Evolutionary conservation across 37 sponge, comb jelly and placozoan genomes (phyloP).

Genomic region (Sycon ciliatum): DNA sequence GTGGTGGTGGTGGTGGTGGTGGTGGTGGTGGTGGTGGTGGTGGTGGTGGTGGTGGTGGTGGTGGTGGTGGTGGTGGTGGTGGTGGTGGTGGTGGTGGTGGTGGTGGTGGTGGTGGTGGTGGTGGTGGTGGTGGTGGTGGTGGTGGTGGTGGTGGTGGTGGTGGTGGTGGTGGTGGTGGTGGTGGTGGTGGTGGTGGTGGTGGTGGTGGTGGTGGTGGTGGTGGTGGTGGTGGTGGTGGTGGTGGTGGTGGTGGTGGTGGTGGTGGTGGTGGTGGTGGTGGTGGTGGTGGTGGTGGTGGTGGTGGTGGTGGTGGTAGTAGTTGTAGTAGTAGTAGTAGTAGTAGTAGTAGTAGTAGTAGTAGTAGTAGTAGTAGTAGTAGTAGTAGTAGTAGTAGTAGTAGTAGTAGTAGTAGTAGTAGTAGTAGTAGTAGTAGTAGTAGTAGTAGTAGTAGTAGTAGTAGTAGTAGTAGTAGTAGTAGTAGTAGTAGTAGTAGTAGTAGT

Average conservation of each 20-base stretch:
- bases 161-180: neutral
- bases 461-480: conserved; percentile 6
- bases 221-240: neutral
- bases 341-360: conserved; percentile 6
- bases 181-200: neutral
- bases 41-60: neutral
- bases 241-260: neutral
- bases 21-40: neutral
- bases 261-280: neutral
- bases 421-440: conserved; percentile 8
- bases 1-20: neutral
- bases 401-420: conserved; percentile 6
- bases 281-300: neutral
- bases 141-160: neutral
- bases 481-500: conserved; percentile 8
- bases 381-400: conserved; percentile 8
- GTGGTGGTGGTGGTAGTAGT: neutral
- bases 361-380: conserved; percentile 8
- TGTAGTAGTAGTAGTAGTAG: conserved; percentile 2
- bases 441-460: conserved; percentile 8
- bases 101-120: neutral
- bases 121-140: neutral
- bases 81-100: neutral
- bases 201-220: neutral
- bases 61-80: neutral